Base-by-base conservation (phyloP, 1,140 invertebrate genomes). In the Zaprionus davidi region DNA sequence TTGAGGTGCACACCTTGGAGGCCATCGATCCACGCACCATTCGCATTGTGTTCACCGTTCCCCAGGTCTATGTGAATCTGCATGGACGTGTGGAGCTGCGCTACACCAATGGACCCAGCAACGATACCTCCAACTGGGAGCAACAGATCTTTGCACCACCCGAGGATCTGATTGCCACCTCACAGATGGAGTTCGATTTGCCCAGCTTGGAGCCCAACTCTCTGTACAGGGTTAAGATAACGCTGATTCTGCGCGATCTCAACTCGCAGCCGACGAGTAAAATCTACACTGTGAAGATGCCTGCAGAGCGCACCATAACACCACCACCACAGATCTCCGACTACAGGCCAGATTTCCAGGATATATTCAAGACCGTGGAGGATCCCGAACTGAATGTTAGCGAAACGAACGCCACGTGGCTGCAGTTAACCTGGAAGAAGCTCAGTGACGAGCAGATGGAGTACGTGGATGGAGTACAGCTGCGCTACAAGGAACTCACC, bases 101-200 rank as follows among this genome's bases (percentile, higher is more conserved):
- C 80, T 98, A 97, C 82, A 97, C 97, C 6, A 95, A 97, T 82
- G 94, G 95, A 74, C 92, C 96, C 22, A 95, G 96, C 78, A 94
- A 94, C 44, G 96, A 97, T 81, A 93, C 95, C 4, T 93, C 94
- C 11, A 94, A 94, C 2, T 98, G 97, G 97, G 95, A 96, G 58
- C 94, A 95, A 1, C 96, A 98, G 94, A 95, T 97, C 13, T 97
- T 98, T 86, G 96, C 97, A 1, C 96, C 96, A n/a, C 96, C 95
- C 17, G 95, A 96, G 73, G 97, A 96, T 91, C 84, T 98, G 1
- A 96, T 98, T 59, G 96, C 96, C 3, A 97, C 96, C 5, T 95
- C 96, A 11, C 96, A 97, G 64, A 93, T 98, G 65, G 97, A 98
- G 87, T 97, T 98, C 91, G 95, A 97, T 77, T 88, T 98, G 17